A percentile compares a stretch with the other conserved stretches of the same genome.
phyloP scores from a whole-genome alignment of 92 coral and sea anemone species.

The Porites divaricata region DNA sequence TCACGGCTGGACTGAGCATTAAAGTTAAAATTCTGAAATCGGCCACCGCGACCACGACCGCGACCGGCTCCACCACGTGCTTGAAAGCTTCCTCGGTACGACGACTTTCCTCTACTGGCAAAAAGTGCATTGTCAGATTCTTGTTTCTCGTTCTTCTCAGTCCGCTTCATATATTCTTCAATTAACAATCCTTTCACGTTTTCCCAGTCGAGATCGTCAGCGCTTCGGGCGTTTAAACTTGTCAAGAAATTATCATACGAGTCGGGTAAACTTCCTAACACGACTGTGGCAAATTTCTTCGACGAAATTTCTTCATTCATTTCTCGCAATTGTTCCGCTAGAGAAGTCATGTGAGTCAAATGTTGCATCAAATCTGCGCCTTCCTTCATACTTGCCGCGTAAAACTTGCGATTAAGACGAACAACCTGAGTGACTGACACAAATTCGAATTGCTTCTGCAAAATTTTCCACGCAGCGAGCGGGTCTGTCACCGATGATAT shows the following conservation, averaged over 20 bases:
- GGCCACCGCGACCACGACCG: not conserved
- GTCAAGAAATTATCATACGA: conserved; percentile 71
- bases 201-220: conserved; percentile 73
- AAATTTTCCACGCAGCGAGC: conserved; percentile 57
- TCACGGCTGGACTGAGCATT: no score
- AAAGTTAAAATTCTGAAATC: no score
- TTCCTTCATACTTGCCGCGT: conserved; percentile 75
- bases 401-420: conserved; percentile 55
- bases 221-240: conserved; percentile 65
- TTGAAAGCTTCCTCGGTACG: not conserved
- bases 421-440: conserved; percentile 65
- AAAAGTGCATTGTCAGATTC: conserved; percentile 50
- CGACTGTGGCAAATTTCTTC: conserved; percentile 69
- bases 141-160: conserved; percentile 53
- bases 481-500: conserved; percentile 26
- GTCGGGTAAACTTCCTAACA: conserved; percentile 72
- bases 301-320: conserved; percentile 66
- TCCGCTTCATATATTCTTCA: conserved; percentile 59
- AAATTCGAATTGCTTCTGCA: conserved; percentile 65
- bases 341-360: conserved; percentile 67
- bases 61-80: not conserved
- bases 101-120: not conserved
- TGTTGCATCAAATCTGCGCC: conserved; percentile 25
- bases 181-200: conserved; percentile 51
- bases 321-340: conserved; percentile 73